Conservation (phyloP, 2,113 vertebrate genomes). For the Podarcis cretensis region DNA sequence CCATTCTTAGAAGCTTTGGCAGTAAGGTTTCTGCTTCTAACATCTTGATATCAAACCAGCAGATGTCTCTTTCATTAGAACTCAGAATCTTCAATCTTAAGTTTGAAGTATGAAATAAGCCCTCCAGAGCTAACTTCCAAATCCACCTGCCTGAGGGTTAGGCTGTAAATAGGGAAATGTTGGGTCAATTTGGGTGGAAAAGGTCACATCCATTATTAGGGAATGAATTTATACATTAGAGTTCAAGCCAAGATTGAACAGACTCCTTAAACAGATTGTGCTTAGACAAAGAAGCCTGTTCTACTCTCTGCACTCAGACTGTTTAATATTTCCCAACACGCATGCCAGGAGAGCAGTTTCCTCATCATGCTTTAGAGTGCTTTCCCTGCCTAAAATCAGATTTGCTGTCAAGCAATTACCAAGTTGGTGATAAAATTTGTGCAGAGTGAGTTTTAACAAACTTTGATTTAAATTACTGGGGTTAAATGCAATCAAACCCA, state of each 20-base stretch:
- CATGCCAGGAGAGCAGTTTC: background rate
- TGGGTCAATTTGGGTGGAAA: background rate
- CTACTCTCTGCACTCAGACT: background rate
- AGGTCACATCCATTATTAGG: background rate
- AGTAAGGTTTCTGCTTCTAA: background rate
- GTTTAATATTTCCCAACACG: background rate
- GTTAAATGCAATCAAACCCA: constrained; percentile 20
- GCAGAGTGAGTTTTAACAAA: constrained; percentile 1
- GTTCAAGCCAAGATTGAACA: background rate
- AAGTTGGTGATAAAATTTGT: constrained; percentile 1
- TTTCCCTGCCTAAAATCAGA: background rate
- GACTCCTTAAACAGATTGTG: background rate
- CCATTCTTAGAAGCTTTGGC: background rate
- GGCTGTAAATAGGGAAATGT: background rate
- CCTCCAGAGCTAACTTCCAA: background rate
- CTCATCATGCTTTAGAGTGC: background rate
- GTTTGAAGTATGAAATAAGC: background rate
- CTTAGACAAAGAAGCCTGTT: background rate
- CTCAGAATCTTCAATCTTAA: background rate
- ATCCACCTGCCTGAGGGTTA: background rate
- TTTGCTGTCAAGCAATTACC: constrained; percentile 5
- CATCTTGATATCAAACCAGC: background rate
- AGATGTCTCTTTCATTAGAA: background rate
- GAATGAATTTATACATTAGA: background rate
- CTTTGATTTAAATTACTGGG: constrained; percentile 26